phyloP scores from a whole-genome alignment of 2,113 vertebrate genomes.

The Odocoileus hemionus region DNA sequence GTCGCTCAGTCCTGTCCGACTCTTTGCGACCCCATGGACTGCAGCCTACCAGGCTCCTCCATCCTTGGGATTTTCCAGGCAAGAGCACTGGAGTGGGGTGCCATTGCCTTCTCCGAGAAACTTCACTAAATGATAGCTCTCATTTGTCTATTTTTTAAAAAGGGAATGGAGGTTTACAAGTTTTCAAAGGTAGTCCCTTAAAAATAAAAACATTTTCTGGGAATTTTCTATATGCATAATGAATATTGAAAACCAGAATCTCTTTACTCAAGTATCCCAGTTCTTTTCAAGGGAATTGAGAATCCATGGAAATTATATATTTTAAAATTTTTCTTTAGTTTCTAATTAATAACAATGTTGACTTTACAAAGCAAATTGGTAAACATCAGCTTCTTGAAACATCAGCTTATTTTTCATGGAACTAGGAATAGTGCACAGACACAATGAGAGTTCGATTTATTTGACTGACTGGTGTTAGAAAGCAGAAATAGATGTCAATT shows the following conservation, averaged over 20 bases:
- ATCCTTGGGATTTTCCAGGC: too few species aligned
- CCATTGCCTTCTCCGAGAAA: background rate
- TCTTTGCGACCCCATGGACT: too few species aligned
- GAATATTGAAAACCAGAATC: background rate
- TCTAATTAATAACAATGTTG: background rate
- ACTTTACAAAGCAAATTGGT: background rate
- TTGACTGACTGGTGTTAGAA: background rate
- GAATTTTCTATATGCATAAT: background rate
- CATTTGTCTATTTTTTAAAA: background rate
- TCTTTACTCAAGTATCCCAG: background rate
- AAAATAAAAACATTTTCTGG: background rate
- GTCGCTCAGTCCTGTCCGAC: accelerated
- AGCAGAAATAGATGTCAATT: background rate
- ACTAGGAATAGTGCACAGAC: background rate
- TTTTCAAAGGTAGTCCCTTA: background rate
- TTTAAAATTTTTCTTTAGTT: background rate
- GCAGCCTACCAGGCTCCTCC: too few species aligned
- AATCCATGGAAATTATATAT: background rate
- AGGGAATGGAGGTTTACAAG: background rate
- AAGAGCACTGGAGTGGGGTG: too few species aligned
- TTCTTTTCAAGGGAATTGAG: background rate
- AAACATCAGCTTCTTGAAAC: background rate
- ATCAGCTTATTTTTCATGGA: background rate
- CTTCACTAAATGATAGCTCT: background rate
- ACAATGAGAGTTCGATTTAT: background rate